Base-by-base conservation (phyloP, 2,797 vertebrate genomes). In the Syngnathus acus region DNA sequence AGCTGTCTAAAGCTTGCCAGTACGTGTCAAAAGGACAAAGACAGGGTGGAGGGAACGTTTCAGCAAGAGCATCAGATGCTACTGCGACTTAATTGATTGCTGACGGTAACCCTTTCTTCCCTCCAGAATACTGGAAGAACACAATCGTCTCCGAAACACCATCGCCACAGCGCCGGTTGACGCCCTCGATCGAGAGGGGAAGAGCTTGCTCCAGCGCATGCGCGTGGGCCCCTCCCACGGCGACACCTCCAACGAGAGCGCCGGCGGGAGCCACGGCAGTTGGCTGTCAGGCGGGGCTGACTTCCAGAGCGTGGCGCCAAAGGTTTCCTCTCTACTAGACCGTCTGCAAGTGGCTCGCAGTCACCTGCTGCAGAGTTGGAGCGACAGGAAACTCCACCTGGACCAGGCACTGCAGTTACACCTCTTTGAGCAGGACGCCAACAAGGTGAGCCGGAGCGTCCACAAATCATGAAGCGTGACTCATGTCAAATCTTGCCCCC, bases 331-430 rank as follows among this genome's bases (percentile, higher is more conserved):
- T 67, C 90, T 97, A 70, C 90, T 98, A 81, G 96, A 99, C 78
- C 95, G 95, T 63, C 90, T 97, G 73, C 97, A 97, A 87, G 94
- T 92, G 1, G 94, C 94, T 0, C 88, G 95, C 21, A 90, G 92
- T 11, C 95, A 96, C 78, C 90, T 99, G 73, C 93, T 98, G 77
- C 95, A 99, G 89, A 93, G 93, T 91, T 99, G 96, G 97, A 92
- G 93, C 0, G 93, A 96, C 66, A 92, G 93, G 75, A 98, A 98
- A 80, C 82, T 96, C 75, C 95, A 98, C 83, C 84, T 99, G 78
- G 97, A 99, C 82, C 96, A 99, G 89, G 94, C 93, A 42, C 95
- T 99, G 83, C 97, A 99, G 87, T 90, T 99, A 39, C 92, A 97
- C 48, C 93, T 99, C 65, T 99, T 95, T 1, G 94, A 98, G 76